phyloP scores from a whole-genome alignment of 2,113 vertebrate species.

The Orcinus orca region DNA sequence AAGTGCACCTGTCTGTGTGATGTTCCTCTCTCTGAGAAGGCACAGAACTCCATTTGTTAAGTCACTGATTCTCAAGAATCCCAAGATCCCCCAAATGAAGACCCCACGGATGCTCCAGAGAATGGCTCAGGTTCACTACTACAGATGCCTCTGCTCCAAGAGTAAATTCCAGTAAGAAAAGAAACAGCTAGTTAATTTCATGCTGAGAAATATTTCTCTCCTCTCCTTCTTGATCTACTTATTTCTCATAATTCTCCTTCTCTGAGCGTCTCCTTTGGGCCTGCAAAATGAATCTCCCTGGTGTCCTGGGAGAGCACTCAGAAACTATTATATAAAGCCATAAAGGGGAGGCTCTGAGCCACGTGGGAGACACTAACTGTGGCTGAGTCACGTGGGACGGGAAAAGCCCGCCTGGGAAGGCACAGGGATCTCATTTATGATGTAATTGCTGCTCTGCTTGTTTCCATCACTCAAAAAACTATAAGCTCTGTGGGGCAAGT shows the following conservation, averaged over 20 bases:
- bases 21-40: neutral
- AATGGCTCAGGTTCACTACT: neutral
- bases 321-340: neutral
- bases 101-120: neutral
- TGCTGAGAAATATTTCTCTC: conserved; percentile 3
- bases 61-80: neutral
- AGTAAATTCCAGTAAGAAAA: neutral
- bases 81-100: neutral
- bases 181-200: neutral
- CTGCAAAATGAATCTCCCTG: neutral
- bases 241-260: neutral
- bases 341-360: neutral
- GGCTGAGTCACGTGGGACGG: neutral
- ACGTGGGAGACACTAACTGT: neutral
- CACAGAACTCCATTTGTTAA: neutral
- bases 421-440: neutral
- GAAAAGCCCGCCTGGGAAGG: neutral
- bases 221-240: neutral
- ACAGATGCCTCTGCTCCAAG: neutral
- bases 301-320: neutral
- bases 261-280: neutral
- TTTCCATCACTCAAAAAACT: neutral
- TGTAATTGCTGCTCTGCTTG: neutral
- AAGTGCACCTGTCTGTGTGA: neutral
- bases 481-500: neutral